Conservation (phyloP, 2,113 vertebrate genomes). For the Calyptomena viridis region DNA sequence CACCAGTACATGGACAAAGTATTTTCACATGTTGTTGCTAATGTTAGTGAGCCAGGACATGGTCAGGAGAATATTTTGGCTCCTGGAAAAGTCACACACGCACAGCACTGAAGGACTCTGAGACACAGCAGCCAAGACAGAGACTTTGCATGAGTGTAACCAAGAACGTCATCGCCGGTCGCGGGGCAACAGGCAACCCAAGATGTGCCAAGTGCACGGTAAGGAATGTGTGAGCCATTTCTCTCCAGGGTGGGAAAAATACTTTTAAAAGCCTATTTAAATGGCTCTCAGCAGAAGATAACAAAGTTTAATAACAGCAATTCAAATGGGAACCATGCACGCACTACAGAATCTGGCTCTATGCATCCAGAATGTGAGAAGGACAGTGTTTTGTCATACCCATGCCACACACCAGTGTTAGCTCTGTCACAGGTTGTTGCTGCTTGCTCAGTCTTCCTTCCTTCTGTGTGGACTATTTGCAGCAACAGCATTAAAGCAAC, state of each 20-base stretch:
- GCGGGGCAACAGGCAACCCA: neutral
- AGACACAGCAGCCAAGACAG: neutral
- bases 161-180: neutral
- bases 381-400: too few relatives aligned
- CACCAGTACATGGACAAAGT: neutral
- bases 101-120: fast-evolving
- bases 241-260: neutral
- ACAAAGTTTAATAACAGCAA: neutral
- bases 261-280: neutral
- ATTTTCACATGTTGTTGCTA: neutral
- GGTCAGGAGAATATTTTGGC: neutral
- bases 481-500: too few relatives aligned
- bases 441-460: too few relatives aligned
- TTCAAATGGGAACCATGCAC: neutral
- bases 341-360: neutral
- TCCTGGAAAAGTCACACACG: neutral
- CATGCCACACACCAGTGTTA: too few relatives aligned
- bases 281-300: neutral
- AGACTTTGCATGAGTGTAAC: neutral
- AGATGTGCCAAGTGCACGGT: fast-evolving
- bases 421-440: too few relatives aligned
- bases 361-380: too few relatives aligned
- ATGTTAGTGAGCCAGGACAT: neutral
- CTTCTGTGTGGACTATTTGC: too few relatives aligned
- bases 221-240: neutral